Evolutionary conservation across 2,797 vertebrate genomes (phyloP).

Genomic region (Phylloscopus collybita): DNA sequence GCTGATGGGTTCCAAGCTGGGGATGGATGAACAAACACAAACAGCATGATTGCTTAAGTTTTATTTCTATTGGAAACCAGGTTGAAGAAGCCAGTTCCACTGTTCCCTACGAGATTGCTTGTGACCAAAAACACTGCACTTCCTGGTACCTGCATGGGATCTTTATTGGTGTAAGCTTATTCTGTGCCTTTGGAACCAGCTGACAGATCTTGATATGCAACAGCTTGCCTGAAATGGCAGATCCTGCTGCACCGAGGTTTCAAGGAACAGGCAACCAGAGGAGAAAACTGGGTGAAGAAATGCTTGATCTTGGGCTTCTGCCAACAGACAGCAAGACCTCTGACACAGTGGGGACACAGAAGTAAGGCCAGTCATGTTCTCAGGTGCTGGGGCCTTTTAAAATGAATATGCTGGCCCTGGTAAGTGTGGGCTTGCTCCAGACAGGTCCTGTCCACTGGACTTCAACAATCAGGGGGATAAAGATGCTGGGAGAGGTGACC

Average conservation of each 20-base stretch:
- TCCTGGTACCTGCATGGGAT: neutral
- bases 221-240: neutral
- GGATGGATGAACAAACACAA: neutral
- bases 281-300: neutral
- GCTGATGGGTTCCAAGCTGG: neutral
- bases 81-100: neutral
- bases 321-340: neutral
- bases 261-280: neutral
- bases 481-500: neutral
- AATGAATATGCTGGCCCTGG: neutral
- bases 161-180: neutral
- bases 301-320: neutral
- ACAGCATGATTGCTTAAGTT: neutral
- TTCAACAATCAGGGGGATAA: neutral
- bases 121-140: neutral
- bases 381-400: neutral
- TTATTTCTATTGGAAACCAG: neutral
- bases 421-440: neutral
- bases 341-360: neutral
- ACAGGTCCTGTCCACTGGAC: neutral
- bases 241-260: rapidly evolving
- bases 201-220: neutral
- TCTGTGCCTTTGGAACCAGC: neutral
- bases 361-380: neutral
- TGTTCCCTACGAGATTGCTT: neutral